These are phyloP conservation scores for Empis livida DNA, from an alignment of 2,888 invertebrate genomes.

Conservation along the genomic window DNA sequence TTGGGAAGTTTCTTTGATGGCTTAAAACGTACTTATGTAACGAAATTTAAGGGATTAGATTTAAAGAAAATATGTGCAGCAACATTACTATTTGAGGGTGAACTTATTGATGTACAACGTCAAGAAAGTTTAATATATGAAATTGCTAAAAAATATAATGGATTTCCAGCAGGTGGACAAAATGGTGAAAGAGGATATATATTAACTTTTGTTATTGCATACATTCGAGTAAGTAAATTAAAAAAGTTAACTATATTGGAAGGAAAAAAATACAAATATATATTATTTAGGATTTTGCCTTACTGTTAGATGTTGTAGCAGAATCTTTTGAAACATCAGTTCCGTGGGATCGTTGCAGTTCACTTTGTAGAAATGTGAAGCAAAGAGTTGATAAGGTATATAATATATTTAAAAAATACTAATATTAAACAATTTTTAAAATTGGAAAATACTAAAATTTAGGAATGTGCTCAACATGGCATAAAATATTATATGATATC, in stretches of 20 bases:
- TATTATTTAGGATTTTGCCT: conserved; percentile 63
- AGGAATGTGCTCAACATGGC: conserved; percentile 45
- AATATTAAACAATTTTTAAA: background rate
- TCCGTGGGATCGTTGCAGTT: conserved; percentile 81
- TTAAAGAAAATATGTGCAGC: conserved; percentile 73
- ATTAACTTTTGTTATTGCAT: conserved; percentile 95
- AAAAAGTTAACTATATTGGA: too few species aligned
- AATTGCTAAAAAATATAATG: conserved; percentile 64
- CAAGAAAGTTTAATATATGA: conserved; percentile 67
- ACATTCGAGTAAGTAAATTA: conserved; percentile 62
- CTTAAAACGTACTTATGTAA: conserved; percentile 76
- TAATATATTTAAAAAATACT: background rate
- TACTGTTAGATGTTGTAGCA: conserved; percentile 76
- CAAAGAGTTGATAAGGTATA: conserved; percentile 48
- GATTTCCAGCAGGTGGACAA: conserved; percentile 80
- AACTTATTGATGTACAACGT: conserved; percentile 52
- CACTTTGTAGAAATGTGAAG: conserved; percentile 83
- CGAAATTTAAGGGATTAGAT: conserved; percentile 76
- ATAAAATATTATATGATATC: conserved; percentile 56
- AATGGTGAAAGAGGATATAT: conserved; percentile 93
- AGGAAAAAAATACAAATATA: background rate
- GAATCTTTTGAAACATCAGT: conserved; percentile 99
- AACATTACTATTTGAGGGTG: conserved; percentile 87
- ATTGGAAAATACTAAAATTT: conserved; percentile 2
- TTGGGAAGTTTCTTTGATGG: conserved; percentile 55